Base-by-base conservation (phyloP, 2,888 invertebrate genomes). In the Eristalis arbustorum region DNA sequence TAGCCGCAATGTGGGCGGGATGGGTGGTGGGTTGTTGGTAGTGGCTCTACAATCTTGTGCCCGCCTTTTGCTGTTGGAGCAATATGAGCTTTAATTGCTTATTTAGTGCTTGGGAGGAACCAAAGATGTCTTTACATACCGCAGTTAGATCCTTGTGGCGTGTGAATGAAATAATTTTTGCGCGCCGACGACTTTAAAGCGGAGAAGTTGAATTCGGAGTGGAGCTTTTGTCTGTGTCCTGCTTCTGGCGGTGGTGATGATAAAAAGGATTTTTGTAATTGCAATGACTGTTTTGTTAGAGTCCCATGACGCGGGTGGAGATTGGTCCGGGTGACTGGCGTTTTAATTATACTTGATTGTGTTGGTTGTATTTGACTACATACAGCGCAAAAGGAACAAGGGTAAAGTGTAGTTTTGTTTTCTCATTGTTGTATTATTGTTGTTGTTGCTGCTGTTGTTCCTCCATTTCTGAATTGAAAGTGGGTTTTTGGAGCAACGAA, bases 271-370 rank as follows among this genome's bases (percentile, higher is more conserved):
- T 85, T 82, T 82, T 77, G 76, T 76, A 84, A 82, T 82, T 85
- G 77, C 76, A 81, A 69, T 81, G 81, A 85, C 82, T 72, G 85
- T 85, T 82, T 77, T 76, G 81, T 76, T 76, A 57, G 72, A 71
- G 34, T 67, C n/a, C 59, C 56, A 14, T 18, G 28, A 25, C 34
- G 56, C n/a, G 61, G 57, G 37, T 34, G 34, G 68, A n/a, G 34
- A 31, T 3, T 18, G 57, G 23, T 42, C 25, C 18, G 75, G 76
- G 75, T 63, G 84, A 81, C 57, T 81, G 81, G 62, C 73, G 81
- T 82, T 85, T 85, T 85, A 85, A 85, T 85, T 85, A 85, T 85
- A 82, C 85, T 59, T 73, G 85, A 85, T 85, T 85, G 82, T 85
- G 69, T 82, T 85, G 82, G 82, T 82, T 77, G 81, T 73, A 85